Base-by-base conservation (phyloP, 92 coral and sea anemone genomes). In the Phenganax stokvisi region DNA sequence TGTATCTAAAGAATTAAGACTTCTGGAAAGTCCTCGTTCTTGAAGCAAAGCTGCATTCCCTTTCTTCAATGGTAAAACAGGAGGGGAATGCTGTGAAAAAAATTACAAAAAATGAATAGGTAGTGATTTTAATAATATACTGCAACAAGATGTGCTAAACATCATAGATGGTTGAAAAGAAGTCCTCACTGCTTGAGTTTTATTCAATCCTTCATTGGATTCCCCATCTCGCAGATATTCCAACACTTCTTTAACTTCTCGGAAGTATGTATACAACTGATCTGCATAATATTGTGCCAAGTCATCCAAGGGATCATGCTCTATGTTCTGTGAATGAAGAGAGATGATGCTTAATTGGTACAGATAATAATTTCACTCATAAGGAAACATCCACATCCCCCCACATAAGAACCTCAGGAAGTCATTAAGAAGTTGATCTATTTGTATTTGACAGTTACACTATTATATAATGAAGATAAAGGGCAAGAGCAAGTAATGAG, bases 221-320 rank as follows among this genome's bases (percentile, higher is more conserved):
- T 94, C 92, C n/a, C 97, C 87, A 54, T 82, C 89, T 31, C 98
- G 86, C 54, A 94, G 77, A 83, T 85, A 90, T 77, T 86, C 90
- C 85, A 94, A 79, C 4, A 93, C 98, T 76, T 88, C 86, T 15
- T 84, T 81, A 12, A 94, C 97, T 60, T 94, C 89, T 1, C 88
- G 91, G 79, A 92, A 92, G 70, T 87, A 89, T 3, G 98, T 92
- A 62, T 94, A 94, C 53, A 90, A 91, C 80, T 90, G 92, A 65
- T 94, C 98, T 47, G 98, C 97, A 85, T 89, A 92, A 29, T 90
- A 70, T 16, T 92, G 92, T 9, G 91, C 92, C 11, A 94, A 80
- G 44, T 88, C 86, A 9, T 92, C 92, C 8, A 94, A 85, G 37
- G 83, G 83, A 73, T 96, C 98, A 61, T 89, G 88, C 27, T 90